Evolutionary conservation across 2,797 vertebrate species (phyloP).

Genomic region (Neopelma chrysocephalum): DNA sequence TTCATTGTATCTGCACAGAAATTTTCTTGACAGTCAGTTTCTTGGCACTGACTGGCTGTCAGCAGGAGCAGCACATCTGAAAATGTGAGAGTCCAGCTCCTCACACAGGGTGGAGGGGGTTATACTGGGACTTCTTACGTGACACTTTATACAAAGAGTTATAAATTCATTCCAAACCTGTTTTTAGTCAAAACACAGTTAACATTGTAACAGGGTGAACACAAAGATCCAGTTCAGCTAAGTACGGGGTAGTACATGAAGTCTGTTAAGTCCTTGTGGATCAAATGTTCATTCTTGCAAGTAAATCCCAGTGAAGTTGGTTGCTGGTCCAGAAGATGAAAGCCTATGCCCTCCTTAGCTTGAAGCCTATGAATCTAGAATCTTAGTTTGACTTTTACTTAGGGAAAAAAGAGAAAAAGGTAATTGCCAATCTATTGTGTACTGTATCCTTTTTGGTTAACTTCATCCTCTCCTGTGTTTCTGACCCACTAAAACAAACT

Average conservation of each 20-base stretch:
- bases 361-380: not conserved
- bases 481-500: not conserved
- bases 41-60: slow-evolving; percentile 5
- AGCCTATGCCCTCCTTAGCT: not conserved
- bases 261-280: not conserved
- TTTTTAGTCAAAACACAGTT: not conserved
- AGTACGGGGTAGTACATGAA: not conserved
- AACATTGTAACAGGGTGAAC: not conserved
- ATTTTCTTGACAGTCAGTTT: slow-evolving; percentile 8
- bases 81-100: slow-evolving; percentile 16
- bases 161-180: not conserved
- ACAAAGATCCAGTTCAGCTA: not conserved
- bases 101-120: not conserved
- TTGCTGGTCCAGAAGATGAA: not conserved
- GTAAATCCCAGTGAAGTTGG: not conserved
- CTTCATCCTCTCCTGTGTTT: not conserved
- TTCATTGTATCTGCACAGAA: not conserved
- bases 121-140: not conserved
- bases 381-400: not conserved
- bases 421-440: not conserved
- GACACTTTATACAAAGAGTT: not conserved
- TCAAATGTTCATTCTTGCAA: not conserved
- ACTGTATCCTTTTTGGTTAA: not conserved
- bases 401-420: not conserved
- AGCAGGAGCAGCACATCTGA: not conserved